Percentiles rank a stretch among this genome's conserved stretches.
These are phyloP conservation scores for Stratiomys singularior DNA, from an alignment of 2,888 invertebrate species.

Conservation along the genomic window DNA sequence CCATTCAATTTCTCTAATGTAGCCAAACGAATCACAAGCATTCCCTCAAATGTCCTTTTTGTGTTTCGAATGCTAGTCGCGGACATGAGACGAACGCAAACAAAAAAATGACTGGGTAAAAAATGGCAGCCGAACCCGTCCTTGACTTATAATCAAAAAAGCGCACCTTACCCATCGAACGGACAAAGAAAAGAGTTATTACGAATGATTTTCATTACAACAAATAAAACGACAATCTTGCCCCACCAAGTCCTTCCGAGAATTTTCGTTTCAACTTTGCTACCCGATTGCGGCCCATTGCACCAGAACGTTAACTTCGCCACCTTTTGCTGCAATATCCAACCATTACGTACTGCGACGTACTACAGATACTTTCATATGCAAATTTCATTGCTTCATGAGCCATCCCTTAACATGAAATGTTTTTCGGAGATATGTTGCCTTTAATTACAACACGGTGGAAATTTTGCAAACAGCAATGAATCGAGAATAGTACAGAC, in stretches of 20 bases:
- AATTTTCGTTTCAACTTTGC: neutral
- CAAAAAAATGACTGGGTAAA: neutral
- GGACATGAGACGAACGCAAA: no score
- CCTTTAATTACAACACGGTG: constrained; percentile 29
- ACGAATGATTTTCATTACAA: neutral
- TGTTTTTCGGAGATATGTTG: constrained; percentile 19
- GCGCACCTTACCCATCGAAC: neutral
- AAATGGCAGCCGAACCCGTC: neutral
- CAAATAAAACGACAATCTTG: neutral
- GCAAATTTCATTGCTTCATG: constrained; percentile 26
- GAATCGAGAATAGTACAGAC: neutral
- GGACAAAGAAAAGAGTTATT: constrained; percentile 10
- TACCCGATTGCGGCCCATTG: neutral
- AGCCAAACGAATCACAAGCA: neutral
- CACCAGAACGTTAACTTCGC: neutral
- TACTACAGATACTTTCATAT: constrained; percentile 27
- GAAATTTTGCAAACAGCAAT: neutral
- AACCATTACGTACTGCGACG: neutral
- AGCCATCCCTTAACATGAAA: neutral
- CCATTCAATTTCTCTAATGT: neutral
- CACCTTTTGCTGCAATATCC: neutral
- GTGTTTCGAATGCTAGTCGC: neutral
- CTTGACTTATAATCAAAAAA: neutral
- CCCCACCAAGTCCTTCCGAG: neutral
- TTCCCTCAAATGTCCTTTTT: neutral